Evolutionary conservation across 1,140 invertebrate genomes (phyloP).

Genomic region (Leptinotarsa undecemlineata): DNA sequence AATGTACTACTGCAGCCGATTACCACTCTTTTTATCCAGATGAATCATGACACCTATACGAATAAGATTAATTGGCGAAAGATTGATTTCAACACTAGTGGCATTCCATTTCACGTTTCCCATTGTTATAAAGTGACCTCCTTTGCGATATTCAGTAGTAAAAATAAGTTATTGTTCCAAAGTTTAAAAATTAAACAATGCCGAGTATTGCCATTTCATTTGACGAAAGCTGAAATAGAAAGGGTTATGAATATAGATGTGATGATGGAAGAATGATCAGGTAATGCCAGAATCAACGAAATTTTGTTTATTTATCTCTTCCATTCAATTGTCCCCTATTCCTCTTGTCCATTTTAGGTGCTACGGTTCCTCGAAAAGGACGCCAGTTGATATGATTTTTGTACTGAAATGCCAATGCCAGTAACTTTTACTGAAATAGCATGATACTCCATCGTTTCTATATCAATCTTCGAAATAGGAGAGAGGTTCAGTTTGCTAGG

Average conservation of each 20-base stretch:
- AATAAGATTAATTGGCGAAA: not conserved
- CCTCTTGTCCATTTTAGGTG: not conserved
- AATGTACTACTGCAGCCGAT: too few species aligned
- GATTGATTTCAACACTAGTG: not conserved
- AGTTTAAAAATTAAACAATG: slow-evolving; percentile 1
- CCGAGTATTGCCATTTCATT: not conserved
- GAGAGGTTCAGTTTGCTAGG: too few species aligned
- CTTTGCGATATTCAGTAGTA: not conserved
- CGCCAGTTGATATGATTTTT: not conserved
- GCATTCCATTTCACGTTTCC: not conserved
- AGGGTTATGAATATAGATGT: not conserved
- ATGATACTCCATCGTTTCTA: too few species aligned
- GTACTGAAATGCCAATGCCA: not conserved
- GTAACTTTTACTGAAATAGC: not conserved
- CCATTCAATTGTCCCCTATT: not conserved
- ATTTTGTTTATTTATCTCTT: not conserved
- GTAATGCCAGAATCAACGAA: not conserved
- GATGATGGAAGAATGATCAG: not conserved
- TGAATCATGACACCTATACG: not conserved
- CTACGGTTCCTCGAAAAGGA: not conserved
- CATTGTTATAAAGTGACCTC: not conserved
- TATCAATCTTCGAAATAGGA: too few species aligned
- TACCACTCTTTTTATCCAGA: too few species aligned
- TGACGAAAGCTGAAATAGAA: not conserved
- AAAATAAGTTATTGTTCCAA: not conserved